Evolutionary conservation across 2,113 vertebrate species (phyloP).

Genomic region (Oreochromis niloticus): DNA sequence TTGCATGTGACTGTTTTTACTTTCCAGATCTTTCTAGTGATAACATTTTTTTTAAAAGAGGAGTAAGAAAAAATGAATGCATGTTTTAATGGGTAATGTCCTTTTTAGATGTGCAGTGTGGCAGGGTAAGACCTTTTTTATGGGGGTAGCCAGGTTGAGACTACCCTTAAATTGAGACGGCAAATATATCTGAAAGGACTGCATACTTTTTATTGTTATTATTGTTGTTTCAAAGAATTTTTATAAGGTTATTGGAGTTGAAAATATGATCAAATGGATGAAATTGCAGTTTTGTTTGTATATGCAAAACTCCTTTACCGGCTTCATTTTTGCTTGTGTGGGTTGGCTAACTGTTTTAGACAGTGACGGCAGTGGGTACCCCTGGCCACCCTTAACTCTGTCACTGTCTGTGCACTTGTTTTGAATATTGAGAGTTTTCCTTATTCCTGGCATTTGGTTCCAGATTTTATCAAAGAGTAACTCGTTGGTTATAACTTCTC

Average conservation of each 20-base stretch:
- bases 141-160: neutral
- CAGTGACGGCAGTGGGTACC: neutral
- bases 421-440: conserved; percentile 44
- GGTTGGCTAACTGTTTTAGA: neutral
- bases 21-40: neutral
- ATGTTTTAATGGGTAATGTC: neutral
- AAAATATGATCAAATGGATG: neutral
- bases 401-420: conserved; percentile 36
- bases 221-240: neutral
- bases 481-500: neutral
- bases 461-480: neutral
- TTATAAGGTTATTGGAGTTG: neutral
- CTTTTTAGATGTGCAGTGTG: neutral
- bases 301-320: neutral
- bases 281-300: neutral
- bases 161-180: neutral
- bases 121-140: neutral
- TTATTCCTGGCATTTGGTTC: conserved; percentile 46
- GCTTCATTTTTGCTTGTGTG: neutral
- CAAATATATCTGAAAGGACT: neutral
- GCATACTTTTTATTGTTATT: neutral
- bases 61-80: neutral
- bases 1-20: neutral
- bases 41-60: neutral
- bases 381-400: neutral